Evolutionary conservation across 2,797 vertebrate species (phyloP).

Genomic region (Podarcis lilfordi): DNA sequence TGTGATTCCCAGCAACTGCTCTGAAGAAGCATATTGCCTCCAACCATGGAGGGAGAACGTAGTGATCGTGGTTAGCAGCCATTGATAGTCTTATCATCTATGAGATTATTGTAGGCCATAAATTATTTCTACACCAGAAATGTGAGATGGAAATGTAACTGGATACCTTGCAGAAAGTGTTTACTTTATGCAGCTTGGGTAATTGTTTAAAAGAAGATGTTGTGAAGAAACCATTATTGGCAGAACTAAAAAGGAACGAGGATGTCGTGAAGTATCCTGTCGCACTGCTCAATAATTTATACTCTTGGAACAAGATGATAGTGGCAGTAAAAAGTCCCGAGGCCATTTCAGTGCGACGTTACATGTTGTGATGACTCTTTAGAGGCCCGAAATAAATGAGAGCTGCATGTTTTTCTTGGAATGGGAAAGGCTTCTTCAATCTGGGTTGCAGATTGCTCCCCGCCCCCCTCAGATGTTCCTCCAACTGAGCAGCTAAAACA

Average conservation of each 20-base stretch:
- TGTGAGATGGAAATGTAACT: background rate
- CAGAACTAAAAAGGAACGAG: background rate
- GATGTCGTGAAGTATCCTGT: constrained; percentile 23
- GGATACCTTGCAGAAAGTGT: background rate
- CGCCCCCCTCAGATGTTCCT: background rate
- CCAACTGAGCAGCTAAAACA: constrained; percentile 1
- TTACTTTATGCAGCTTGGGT: constrained; percentile 8
- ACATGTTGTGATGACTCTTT: background rate
- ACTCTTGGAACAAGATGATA: constrained; percentile 39
- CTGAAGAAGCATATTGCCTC: no score
- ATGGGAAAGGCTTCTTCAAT: background rate
- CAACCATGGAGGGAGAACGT: no score
- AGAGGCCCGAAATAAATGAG: background rate
- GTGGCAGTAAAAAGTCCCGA: constrained; percentile 18
- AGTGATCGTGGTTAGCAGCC: no score
- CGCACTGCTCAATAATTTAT: constrained; percentile 16
- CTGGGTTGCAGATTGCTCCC: constrained; percentile 11
- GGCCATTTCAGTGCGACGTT: constrained; percentile 28
- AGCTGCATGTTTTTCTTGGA: background rate
- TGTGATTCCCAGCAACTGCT: no score
- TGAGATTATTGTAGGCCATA: background rate
- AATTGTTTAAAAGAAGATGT: background rate
- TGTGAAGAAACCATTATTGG: constrained; percentile 27
- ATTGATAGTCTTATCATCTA: no score
- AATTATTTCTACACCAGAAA: constrained; percentile 20